A percentile compares a stretch with the other conserved stretches of the same genome.
phyloP scores from a whole-genome alignment of 2,113 vertebrate genomes.

The Pionites leucogaster region DNA sequence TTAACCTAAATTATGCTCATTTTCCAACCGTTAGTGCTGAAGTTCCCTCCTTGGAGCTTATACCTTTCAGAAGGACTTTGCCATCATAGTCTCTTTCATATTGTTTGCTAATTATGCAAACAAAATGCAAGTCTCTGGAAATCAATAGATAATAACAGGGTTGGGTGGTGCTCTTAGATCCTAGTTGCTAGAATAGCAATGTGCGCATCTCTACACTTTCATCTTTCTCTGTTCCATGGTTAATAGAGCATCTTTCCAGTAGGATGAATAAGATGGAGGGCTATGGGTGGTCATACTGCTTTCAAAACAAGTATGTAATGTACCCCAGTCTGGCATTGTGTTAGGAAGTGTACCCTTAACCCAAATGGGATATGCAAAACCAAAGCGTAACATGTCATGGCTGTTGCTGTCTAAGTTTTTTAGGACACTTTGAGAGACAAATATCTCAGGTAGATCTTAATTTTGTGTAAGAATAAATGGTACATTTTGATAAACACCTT shows the following conservation, averaged over 20 bases:
- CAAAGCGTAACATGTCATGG: rapidly evolving
- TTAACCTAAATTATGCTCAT: slow-evolving; percentile 55
- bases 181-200: neutral
- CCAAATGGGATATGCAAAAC: neutral
- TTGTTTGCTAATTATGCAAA: neutral
- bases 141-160: neutral
- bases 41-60: neutral
- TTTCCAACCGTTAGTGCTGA: slow-evolving; percentile 24
- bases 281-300: neutral
- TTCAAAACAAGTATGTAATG: neutral
- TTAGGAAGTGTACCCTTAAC: neutral
- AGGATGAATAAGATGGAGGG: neutral
- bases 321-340: neutral
- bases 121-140: neutral
- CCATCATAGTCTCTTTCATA: neutral
- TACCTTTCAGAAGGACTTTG: neutral
- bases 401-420: neutral
- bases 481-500: neutral
- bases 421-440: neutral
- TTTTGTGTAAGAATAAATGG: neutral
- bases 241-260: neutral
- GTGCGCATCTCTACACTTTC: neutral
- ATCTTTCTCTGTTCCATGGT: neutral
- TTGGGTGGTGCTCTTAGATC: neutral
- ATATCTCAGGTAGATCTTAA: neutral